Evolutionary conservation across 2,888 invertebrate species (phyloP).

Genomic region (Drosophila differens): DNA sequence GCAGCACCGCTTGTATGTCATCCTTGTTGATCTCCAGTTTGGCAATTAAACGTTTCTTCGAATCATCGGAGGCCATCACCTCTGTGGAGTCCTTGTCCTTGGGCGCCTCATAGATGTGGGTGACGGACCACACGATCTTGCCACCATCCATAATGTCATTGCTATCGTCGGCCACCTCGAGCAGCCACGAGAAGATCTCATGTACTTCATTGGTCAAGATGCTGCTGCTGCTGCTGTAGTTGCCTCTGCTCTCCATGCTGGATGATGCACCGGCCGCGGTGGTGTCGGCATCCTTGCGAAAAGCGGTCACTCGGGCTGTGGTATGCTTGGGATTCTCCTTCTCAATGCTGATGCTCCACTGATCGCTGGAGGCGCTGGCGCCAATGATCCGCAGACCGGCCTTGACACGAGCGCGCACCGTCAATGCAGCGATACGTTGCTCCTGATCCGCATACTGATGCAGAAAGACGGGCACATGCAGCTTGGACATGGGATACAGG

Average conservation of each 20-base stretch:
- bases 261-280: slow-evolving; percentile 58
- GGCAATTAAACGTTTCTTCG: slow-evolving; percentile 90
- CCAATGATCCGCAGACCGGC: slow-evolving; percentile 94
- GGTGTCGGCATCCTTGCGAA: slow-evolving; percentile 87
- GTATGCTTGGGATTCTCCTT: slow-evolving; percentile 92
- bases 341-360: slow-evolving; percentile 96
- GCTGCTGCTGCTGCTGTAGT: slow-evolving; percentile 22
- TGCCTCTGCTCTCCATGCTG: slow-evolving; percentile 51
- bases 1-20: slow-evolving; percentile 96
- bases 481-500: slow-evolving; percentile 94
- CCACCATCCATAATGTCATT: slow-evolving; percentile 93
- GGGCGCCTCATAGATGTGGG: slow-evolving; percentile 89
- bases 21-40: slow-evolving; percentile 96
- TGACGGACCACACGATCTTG: slow-evolving; percentile 94
- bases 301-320: slow-evolving; percentile 94
- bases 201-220: slow-evolving; percentile 86
- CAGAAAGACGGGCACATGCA: slow-evolving; percentile 96
- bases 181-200: slow-evolving; percentile 96
- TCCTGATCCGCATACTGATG: slow-evolving; percentile 89
- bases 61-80: slow-evolving; percentile 83
- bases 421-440: slow-evolving; percentile 91
- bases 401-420: slow-evolving; percentile 96
- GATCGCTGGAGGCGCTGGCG: slow-evolving; percentile 90
- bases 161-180: slow-evolving; percentile 93
- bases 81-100: slow-evolving; percentile 82